phyloP scores from a whole-genome alignment of 2,797 vertebrate species.

The Benthosema pterotum region DNA sequence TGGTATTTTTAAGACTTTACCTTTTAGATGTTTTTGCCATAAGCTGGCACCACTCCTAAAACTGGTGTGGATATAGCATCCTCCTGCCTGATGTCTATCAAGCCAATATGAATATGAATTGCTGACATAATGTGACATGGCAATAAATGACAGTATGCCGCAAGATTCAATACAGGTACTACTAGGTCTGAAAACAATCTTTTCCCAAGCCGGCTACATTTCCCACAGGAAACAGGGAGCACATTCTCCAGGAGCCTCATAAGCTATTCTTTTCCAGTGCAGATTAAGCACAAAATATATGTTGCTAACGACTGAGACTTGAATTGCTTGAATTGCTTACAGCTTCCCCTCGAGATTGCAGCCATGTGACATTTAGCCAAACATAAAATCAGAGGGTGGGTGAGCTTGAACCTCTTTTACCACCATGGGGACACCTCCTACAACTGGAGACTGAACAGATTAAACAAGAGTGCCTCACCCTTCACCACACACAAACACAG shows the following conservation, averaged over 20 bases:
- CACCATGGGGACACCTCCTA: constrained; percentile 47
- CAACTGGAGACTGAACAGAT: constrained; percentile 47
- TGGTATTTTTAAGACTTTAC: no score
- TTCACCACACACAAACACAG: constrained; percentile 56
- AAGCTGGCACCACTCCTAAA: no score
- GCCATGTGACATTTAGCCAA: constrained; percentile 50
- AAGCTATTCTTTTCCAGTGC: constrained; percentile 42
- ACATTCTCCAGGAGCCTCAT: constrained; percentile 20
- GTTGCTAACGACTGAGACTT: constrained; percentile 30
- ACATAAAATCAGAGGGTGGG: constrained; percentile 48
- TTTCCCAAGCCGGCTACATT: constrained; percentile 19
- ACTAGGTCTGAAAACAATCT: constrained; percentile 24
- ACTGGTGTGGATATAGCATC: no score
- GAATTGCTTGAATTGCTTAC: constrained; percentile 26
- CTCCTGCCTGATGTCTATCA: no score
- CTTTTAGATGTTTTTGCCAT: no score
- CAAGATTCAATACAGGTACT: constrained; percentile 21
- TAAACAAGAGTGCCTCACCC: constrained; percentile 59
- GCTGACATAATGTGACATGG: constrained; percentile 11
- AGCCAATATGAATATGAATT: constrained; percentile 3
- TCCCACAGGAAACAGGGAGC: constrained; percentile 8
- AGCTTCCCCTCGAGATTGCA: constrained; percentile 35
- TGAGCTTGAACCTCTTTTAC: constrained; percentile 32
- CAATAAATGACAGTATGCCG: constrained; percentile 7
- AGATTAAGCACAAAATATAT: constrained; percentile 46